Evolutionary conservation across 2,797 vertebrate species (phyloP).

Genomic region (Phataginus tricuspis): DNA sequence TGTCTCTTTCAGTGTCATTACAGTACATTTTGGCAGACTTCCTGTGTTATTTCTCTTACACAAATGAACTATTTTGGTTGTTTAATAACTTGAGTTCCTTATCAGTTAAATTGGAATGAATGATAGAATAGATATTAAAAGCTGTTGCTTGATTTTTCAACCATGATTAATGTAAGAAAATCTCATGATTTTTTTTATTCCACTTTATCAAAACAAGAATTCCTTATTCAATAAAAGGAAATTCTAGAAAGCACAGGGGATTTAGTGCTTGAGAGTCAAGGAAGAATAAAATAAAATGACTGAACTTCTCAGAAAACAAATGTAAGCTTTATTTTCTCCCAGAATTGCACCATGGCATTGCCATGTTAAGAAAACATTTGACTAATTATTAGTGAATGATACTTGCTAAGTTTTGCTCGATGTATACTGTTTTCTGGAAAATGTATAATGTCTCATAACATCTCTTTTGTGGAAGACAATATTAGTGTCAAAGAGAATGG

Average conservation of each 20-base stretch:
- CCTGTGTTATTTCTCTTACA: not conserved
- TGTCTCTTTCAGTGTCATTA: not conserved
- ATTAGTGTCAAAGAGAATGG: constrained; percentile 19
- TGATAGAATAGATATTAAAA: constrained; percentile 58
- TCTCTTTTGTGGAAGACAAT: not conserved
- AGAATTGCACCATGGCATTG: not conserved
- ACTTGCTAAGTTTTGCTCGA: not conserved
- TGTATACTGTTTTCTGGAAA: constrained; percentile 27
- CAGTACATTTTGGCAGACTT: constrained; percentile 4
- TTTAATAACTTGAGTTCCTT: constrained; percentile 52
- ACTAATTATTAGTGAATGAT: not conserved
- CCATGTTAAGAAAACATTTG: not conserved
- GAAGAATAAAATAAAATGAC: constrained; percentile 42
- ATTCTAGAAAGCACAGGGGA: constrained; percentile 1
- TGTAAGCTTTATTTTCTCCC: constrained; percentile 5
- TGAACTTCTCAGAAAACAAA: constrained; percentile 34
- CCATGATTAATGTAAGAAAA: constrained; percentile 38
- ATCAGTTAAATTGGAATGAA: constrained; percentile 54
- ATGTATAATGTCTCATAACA: not conserved
- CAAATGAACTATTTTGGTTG: constrained; percentile 40
- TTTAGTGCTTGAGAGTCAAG: not conserved
- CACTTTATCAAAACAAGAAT: constrained; percentile 33
- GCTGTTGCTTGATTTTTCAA: constrained; percentile 28
- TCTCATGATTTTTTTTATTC: constrained; percentile 38
- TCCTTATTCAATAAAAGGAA: constrained; percentile 59